Conservation (phyloP, 2,888 invertebrate species). For the Zygothrica quintamaculata region DNA sequence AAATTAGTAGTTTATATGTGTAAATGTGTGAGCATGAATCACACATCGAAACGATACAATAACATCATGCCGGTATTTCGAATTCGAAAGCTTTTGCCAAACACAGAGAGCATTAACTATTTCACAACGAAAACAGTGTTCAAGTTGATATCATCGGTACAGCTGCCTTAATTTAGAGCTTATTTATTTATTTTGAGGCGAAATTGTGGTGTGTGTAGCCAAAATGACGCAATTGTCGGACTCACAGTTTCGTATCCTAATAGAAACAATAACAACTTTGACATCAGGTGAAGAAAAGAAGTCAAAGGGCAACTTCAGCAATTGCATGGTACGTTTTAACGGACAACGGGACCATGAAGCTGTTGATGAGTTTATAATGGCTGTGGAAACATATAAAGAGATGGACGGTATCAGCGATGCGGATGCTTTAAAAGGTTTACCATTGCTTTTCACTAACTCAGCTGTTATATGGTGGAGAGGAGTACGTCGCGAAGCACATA, state of each 20-base stretch:
- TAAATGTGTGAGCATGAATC: background rate
- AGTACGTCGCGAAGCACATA: slow-evolving; percentile 78
- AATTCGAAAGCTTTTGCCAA: slow-evolving; percentile 16
- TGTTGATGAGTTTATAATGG: slow-evolving; percentile 81
- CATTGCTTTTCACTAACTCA: slow-evolving; percentile 73
- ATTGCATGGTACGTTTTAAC: slow-evolving; percentile 72
- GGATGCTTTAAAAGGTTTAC: slow-evolving; percentile 80
- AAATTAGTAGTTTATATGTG: background rate
- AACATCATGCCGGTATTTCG: slow-evolving; percentile 20
- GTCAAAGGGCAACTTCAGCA: slow-evolving; percentile 81
- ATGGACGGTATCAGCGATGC: slow-evolving; percentile 79
- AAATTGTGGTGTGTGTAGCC: background rate
- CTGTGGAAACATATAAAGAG: slow-evolving; percentile 81
- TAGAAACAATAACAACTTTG: slow-evolving; percentile 72
- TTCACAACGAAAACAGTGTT: slow-evolving; percentile 45
- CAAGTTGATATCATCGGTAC: background rate
- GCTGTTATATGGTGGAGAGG: slow-evolving; percentile 83
- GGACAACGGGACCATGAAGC: slow-evolving; percentile 82
- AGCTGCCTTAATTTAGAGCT: background rate
- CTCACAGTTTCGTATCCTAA: slow-evolving; percentile 77
- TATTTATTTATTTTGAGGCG: slow-evolving; percentile 1
- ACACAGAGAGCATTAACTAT: slow-evolving; percentile 22
- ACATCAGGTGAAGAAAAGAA: slow-evolving; percentile 48
- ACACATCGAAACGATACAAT: background rate
- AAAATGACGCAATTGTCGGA: slow-evolving; percentile 76